Evolutionary conservation across 1,140 invertebrate genomes (phyloP), one percentile per base, ranked within the genome.

Genomic region (Zelostemma sp.): DNA sequence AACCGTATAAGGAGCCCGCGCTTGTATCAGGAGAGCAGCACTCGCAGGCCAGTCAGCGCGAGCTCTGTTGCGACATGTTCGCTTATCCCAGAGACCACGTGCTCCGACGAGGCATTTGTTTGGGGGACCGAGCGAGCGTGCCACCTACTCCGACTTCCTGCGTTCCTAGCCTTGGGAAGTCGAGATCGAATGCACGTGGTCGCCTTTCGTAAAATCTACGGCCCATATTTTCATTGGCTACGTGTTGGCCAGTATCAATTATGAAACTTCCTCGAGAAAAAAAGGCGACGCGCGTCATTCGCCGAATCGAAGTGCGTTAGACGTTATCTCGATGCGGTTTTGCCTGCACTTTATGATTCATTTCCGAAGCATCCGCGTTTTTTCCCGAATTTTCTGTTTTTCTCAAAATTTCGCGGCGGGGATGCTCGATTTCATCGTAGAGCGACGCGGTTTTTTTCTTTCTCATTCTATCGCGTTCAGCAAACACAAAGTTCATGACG

Each of bases 1-100:
- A 83, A 83, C 78, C 80, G 80, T 80, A 82, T 83, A 85, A 81
- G 80, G 79, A 85, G 81, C 83, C 83, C 84, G 84, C 84, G 83
- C 78, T 83, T 81, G 65, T 83, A 85, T 50, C 70, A 77, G 83
- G 77, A 33, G 53, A 78, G 19, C 63, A 85, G 63, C 41, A 45
- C 21, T 12, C 0, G 0, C 16, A 0, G 33, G 48, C 18, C 60
- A 51, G 19, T 18, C 1, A 1, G 5, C 31, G 21, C 33, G n/a
- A 66, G 16, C 72, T 79, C 67, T 58, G 16, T 21, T 0, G 2
- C 50, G 5, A 6, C 60, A 73, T 80, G 73, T 58, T 75, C 21
- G 11, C 78, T 56, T 77, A 56, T 60, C 61, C 55, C 61, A 25
- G 53, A 71, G 69, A 79, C 80, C 79, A 84, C 81, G 79, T 83